Conservation (phyloP, 2,797 vertebrate species). For the Ctenopoma kingsleyae region DNA sequence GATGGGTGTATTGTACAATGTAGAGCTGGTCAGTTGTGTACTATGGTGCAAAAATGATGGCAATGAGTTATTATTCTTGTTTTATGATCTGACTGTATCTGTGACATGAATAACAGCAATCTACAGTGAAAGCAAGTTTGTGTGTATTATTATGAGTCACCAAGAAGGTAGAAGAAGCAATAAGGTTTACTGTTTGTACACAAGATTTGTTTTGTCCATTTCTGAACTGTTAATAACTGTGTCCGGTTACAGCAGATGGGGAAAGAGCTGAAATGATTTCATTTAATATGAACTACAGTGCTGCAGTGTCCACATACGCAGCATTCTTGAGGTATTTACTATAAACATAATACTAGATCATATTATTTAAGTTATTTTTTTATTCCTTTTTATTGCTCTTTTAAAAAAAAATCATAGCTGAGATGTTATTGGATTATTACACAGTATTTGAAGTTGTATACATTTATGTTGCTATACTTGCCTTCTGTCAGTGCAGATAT, state of each 20-base stretch:
- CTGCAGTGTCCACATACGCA: not conserved
- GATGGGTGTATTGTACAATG: conserved; percentile 87
- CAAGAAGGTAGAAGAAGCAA: not conserved
- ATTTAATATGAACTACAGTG: not conserved
- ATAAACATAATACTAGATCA: no score
- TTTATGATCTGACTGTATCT: conserved; percentile 89
- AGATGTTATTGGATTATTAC: not conserved
- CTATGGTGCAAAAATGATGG: conserved; percentile 81
- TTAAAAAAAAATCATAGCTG: not conserved
- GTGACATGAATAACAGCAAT: conserved; percentile 89
- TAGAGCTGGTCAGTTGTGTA: conserved; percentile 87
- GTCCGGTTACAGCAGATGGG: conserved; percentile 10
- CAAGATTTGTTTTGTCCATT: not conserved
- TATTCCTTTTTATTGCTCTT: not conserved
- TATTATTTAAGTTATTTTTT: not conserved
- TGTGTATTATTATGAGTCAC: conserved; percentile 65
- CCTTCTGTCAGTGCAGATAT: not conserved
- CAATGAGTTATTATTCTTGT: conserved; percentile 82
- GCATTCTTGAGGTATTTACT: not conserved
- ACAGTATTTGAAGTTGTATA: not conserved
- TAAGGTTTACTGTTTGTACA: conserved; percentile 18
- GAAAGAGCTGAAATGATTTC: not conserved
- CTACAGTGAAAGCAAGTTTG: conserved; percentile 79
- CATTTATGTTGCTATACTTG: not conserved
- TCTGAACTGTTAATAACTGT: conserved; percentile 1